Evolutionary conservation across 2,113 vertebrate genomes (phyloP), one percentile per base, ranked within the genome.

Genomic region (Thymallus thymallus): DNA sequence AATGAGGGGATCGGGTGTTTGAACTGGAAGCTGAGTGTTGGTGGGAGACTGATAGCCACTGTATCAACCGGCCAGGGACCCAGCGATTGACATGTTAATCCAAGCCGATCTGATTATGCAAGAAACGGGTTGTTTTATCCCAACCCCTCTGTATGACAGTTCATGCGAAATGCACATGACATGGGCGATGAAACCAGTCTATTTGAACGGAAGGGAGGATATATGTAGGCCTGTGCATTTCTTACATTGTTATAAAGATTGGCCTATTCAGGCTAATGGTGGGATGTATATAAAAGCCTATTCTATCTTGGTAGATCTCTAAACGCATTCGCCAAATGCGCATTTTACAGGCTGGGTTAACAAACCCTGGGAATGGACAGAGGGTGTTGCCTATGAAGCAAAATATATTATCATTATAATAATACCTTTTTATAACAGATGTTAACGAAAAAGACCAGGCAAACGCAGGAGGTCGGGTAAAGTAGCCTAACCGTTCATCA

Each of bases 51-150:
- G 24, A 68, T 68, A 29, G 12, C 22, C 45, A 72, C 58, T 67
- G 74, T 69, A 76, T 64, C 61, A 69, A 84, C 55, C 74, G 85
- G 64, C 73, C 16, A 22, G 60, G 61, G 24, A 67, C 58, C 35
- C 73, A 74, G 81, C 22, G 74, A 84, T 70, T 74, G 78, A 82
- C 84, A 85, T 74, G 73, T 84, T 90, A 90, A 91, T 92, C 89
- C 85, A 82, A 85, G 79, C 73, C 85, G 80, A 84, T 77, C 85
- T 32, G 84, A 92, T 92, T 92, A 93, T 89, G 91, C 91, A 92
- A 92, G 85, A 87, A 74, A 48, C 76, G 77, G 89, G 88, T 84
- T 88, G 82, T 86, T 81, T 32, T 80, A 87, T 73, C 86, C 85
- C 87, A 84, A 32, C 85, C 88, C 83, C 80, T 86, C 69, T 16